phyloP scores from a whole-genome alignment of 2,113 vertebrate species.

The Ginglymostoma cirratum region DNA sequence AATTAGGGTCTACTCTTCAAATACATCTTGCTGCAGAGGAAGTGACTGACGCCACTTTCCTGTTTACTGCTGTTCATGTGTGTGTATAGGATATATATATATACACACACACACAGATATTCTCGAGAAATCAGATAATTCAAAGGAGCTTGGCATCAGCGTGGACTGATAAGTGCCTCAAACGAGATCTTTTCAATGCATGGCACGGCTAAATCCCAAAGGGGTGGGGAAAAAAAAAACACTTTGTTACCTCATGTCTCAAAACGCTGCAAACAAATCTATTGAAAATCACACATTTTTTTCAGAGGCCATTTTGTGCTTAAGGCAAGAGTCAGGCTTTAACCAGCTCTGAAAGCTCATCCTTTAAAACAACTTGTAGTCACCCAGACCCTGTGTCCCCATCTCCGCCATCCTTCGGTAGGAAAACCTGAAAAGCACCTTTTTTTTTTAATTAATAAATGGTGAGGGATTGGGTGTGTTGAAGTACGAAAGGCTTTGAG shows the following conservation, averaged over 20 bases:
- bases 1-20: not conserved
- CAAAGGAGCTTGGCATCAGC: not conserved
- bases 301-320: not conserved
- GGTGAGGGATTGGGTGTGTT: too few species aligned
- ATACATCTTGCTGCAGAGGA: not conserved
- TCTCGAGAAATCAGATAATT: not conserved
- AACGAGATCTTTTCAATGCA: not conserved
- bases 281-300: not conserved
- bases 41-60: not conserved
- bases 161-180: not conserved
- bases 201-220: not conserved
- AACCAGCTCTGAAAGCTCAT: not conserved
- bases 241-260: not conserved
- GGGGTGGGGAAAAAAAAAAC: not conserved
- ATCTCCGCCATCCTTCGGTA: not conserved
- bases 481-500: too few species aligned
- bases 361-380: not conserved
- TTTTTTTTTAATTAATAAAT: too few species aligned
- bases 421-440: too few species aligned
- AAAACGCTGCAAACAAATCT: not conserved
- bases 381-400: not conserved
- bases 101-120: not conserved
- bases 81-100: not conserved
- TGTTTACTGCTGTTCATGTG: not conserved
- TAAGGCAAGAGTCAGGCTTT: not conserved